Percentiles rank a stretch among this genome's conserved stretches.
Conservation (phyloP, 2,888 invertebrate species). For the Philopedon plagiatum region DNA sequence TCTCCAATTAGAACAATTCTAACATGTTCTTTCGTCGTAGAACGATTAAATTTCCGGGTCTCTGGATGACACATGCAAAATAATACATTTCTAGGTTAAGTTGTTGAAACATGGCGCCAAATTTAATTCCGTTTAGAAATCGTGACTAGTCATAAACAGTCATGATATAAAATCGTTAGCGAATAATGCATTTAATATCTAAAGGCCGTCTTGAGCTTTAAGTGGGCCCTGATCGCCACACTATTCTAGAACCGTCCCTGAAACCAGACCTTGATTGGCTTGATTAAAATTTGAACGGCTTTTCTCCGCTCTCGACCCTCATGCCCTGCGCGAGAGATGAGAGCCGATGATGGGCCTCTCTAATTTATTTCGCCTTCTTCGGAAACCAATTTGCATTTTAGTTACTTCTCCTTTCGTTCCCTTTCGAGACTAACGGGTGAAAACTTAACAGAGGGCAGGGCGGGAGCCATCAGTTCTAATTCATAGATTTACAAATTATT, state of each 20-base stretch:
- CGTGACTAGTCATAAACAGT: too few species aligned
- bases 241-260: background rate
- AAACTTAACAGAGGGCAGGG: constrained; percentile 1
- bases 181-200: too few species aligned
- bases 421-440: constrained; percentile 12
- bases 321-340: background rate
- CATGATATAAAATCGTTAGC: too few species aligned
- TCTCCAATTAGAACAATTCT: too few species aligned
- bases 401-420: constrained; percentile 13
- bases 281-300: constrained; percentile 7
- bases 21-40: too few species aligned
- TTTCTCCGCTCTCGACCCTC: background rate
- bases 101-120: too few species aligned
- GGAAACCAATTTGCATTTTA: constrained; percentile 29
- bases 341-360: background rate
- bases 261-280: background rate
- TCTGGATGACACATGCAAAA: too few species aligned
- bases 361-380: constrained; percentile 31
- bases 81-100: too few species aligned
- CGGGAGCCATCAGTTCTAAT: background rate
- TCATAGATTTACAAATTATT: background rate
- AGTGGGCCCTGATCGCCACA: too few species aligned
- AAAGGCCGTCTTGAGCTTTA: too few species aligned
- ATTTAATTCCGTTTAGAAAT: too few species aligned
- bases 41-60: too few species aligned